Evolutionary conservation across 1,140 invertebrate species (phyloP).

Genomic region (Hydropsyche tenuis): DNA sequence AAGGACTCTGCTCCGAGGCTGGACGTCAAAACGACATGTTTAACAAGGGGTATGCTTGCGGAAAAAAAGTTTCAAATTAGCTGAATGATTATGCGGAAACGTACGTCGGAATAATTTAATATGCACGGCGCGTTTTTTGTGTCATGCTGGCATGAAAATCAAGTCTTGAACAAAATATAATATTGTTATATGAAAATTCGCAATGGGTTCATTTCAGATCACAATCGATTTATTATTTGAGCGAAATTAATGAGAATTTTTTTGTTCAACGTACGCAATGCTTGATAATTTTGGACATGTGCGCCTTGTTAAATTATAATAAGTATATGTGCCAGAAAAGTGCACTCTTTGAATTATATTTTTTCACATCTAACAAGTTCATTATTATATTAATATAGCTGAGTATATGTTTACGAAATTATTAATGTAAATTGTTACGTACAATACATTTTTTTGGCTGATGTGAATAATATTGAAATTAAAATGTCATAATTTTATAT

Average conservation of each 20-base stretch:
- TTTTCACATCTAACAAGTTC: no score
- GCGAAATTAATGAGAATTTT: neutral
- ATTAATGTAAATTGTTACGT: no score
- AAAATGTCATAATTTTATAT: no score
- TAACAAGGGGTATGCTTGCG: neutral
- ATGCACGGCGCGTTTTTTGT: constrained; percentile 17
- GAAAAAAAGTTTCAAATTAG: constrained; percentile 15
- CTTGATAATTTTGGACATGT: no score
- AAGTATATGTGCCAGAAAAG: no score
- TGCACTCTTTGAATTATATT: no score
- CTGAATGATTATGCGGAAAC: constrained; percentile 24
- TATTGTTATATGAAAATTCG: constrained; percentile 1
- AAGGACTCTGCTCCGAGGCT: neutral
- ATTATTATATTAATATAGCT: no score
- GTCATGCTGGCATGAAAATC: constrained; percentile 16
- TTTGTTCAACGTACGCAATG: no score
- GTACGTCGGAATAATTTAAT: constrained; percentile 23
- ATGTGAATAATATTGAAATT: no score
- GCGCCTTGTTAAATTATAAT: no score
- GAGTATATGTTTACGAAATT: no score
- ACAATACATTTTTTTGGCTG: no score
- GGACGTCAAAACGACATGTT: constrained; percentile 12
- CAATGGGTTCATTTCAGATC: neutral
- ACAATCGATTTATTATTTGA: constrained; percentile 9
- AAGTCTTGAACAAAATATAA: neutral